phyloP scores from a whole-genome alignment of 2,113 vertebrate genomes.

The Bothrops jararaca region DNA sequence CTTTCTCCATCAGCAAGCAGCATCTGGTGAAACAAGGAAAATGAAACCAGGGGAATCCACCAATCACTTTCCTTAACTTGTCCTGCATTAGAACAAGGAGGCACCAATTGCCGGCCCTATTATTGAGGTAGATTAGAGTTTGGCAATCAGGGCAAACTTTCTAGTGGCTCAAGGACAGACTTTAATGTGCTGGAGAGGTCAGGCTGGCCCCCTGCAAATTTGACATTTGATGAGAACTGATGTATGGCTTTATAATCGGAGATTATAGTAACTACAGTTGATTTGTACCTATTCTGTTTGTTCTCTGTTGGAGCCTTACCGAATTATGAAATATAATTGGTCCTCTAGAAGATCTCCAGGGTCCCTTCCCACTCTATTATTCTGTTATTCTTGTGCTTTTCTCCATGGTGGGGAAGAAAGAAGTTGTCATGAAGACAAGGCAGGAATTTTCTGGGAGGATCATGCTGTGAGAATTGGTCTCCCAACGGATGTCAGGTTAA shows the following conservation, averaged over 20 bases:
- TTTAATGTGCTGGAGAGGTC: background rate
- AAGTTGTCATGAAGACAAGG: background rate
- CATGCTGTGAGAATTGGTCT: background rate
- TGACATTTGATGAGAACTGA: background rate
- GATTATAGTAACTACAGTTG: background rate
- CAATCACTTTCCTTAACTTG: background rate
- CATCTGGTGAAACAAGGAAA: background rate
- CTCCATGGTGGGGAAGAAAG: background rate
- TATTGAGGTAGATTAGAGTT: background rate
- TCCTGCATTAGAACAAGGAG: background rate
- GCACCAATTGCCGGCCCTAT: background rate
- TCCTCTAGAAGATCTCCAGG: background rate
- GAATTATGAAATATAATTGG: background rate
- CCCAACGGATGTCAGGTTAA: background rate
- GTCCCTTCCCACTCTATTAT: background rate
- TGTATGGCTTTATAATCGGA: background rate
- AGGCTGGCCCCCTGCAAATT: background rate
- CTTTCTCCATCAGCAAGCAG: background rate
- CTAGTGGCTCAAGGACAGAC: background rate
- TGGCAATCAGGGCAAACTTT: background rate
- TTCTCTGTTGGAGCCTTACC: background rate
- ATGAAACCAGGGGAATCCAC: background rate
- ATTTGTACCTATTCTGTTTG: background rate
- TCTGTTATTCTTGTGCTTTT: background rate
- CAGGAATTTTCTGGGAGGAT: background rate